A percentile compares a stretch with the other conserved stretches of the same genome.
These are phyloP conservation scores for Drosophila mercatorum DNA, from an alignment of 2,888 invertebrate genomes.

Conservation along the genomic window DNA sequence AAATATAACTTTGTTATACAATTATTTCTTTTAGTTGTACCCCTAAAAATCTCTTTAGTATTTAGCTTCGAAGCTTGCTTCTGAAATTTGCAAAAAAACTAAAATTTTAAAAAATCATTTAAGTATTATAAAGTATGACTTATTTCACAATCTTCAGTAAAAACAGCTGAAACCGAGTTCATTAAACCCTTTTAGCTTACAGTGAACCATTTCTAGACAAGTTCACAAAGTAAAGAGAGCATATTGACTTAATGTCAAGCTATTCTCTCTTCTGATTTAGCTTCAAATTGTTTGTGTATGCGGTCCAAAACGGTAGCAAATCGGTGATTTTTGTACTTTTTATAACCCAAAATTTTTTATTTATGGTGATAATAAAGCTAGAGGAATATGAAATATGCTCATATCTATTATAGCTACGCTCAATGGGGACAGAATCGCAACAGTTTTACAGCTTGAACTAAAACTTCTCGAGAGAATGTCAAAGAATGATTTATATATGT, in stretches of 20 bases:
- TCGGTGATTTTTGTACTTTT: neutral
- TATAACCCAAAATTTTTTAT: neutral
- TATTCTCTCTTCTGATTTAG: too few relatives aligned
- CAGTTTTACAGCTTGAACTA: neutral
- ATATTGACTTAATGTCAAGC: neutral
- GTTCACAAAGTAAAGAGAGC: neutral
- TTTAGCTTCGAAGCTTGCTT: too few relatives aligned
- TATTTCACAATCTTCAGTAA: neutral
- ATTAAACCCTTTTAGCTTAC: neutral
- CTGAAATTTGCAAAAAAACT: too few relatives aligned
- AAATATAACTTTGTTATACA: too few relatives aligned
- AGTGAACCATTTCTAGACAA: neutral
- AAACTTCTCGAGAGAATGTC: neutral
- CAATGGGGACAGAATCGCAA: neutral
- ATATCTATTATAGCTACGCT: neutral
- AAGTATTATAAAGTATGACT: neutral
- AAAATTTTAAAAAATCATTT: too few relatives aligned
- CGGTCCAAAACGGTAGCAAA: neutral
- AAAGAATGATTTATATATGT: neutral
- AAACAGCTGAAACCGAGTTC: neutral
- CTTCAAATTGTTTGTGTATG: too few relatives aligned
- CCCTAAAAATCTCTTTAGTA: too few relatives aligned
- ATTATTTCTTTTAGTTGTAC: too few relatives aligned
- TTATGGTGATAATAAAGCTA: neutral
- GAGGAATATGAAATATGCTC: neutral